phyloP scores from a whole-genome alignment of 1,140 invertebrate species.

The Solen grandis region DNA sequence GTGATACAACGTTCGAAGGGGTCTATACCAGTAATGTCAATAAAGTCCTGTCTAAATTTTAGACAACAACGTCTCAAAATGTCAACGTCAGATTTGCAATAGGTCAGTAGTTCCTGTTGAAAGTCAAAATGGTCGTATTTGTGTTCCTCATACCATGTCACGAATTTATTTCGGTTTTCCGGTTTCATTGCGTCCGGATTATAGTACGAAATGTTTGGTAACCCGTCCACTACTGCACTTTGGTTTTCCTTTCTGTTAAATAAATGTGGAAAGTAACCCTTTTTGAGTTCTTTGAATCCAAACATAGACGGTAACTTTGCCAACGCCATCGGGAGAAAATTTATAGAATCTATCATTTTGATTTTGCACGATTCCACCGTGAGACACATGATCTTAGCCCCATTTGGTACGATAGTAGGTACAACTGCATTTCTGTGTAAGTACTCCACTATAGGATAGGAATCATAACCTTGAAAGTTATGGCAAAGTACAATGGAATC shows the following conservation, averaged over 20 bases:
- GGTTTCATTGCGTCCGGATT: conserved; percentile 7
- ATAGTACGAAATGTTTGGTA: conserved; percentile 21
- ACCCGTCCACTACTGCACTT: not conserved
- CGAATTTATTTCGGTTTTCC: not conserved
- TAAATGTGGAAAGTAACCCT: conserved; percentile 50
- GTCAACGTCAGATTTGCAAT: too few species aligned
- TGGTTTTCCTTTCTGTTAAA: conserved; percentile 37
- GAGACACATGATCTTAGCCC: conserved; percentile 14
- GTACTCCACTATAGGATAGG: conserved; percentile 42
- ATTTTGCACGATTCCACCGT: conserved; percentile 2
- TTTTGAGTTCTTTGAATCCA: conserved; percentile 21
- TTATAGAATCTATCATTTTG: conserved; percentile 36
- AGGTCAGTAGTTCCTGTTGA: not conserved
- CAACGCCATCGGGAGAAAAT: conserved; percentile 45
- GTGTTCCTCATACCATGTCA: conserved; percentile 9
- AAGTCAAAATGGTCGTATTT: not conserved
- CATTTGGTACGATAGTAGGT: conserved; percentile 29
- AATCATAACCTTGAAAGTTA: conserved; percentile 44
- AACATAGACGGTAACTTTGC: conserved; percentile 28
- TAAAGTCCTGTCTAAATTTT: conserved; percentile 10
- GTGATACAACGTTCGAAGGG: conserved; percentile 16
- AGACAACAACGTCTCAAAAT: too few species aligned
- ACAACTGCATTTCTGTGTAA: conserved; percentile 26
- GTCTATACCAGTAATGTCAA: conserved; percentile 18
- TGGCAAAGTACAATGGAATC: conserved; percentile 9